phyloP scores from a whole-genome alignment of 1,140 invertebrate species.

The Vanessa tameamea region DNA sequence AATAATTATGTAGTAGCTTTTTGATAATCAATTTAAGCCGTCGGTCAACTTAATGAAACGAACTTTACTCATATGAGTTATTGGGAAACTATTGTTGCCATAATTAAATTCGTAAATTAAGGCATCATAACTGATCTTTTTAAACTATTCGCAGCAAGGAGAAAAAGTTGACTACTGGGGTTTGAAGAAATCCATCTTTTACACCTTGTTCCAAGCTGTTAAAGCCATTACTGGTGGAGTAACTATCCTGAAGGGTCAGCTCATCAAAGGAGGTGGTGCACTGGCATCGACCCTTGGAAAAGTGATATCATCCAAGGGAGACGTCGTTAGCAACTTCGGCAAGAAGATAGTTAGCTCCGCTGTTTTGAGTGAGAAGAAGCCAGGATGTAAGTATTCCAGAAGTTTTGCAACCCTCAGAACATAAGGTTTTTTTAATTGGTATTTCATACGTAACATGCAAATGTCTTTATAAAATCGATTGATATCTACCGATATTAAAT shows the following conservation, averaged over 20 bases:
- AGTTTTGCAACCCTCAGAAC: neutral
- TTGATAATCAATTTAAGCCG: too few species aligned
- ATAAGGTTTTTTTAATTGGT: too few species aligned
- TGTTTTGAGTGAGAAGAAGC: slow-evolving; percentile 81
- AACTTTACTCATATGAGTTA: too few species aligned
- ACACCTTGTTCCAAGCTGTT: slow-evolving; percentile 89
- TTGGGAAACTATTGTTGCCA: too few species aligned
- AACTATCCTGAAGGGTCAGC: slow-evolving; percentile 90
- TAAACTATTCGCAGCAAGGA: slow-evolving; percentile 48
- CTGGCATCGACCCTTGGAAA: slow-evolving; percentile 87
- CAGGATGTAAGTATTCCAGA: slow-evolving; percentile 53
- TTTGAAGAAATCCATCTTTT: slow-evolving; percentile 89
- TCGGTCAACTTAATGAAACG: too few species aligned
- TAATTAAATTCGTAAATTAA: too few species aligned
- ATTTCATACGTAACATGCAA: too few species aligned
- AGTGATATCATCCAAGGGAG: slow-evolving; percentile 86
- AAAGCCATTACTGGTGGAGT: slow-evolving; percentile 92
- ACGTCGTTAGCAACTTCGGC: slow-evolving; percentile 88
- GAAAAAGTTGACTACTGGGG: slow-evolving; percentile 87
- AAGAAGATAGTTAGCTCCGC: slow-evolving; percentile 88
- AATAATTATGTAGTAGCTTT: too few species aligned
- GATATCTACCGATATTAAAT: too few species aligned
- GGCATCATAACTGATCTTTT: neutral
- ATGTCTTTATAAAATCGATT: too few species aligned
- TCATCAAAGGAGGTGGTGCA: slow-evolving; percentile 91